Conservation (phyloP, 2,888 invertebrate genomes). For the Laothoe populi region DNA sequence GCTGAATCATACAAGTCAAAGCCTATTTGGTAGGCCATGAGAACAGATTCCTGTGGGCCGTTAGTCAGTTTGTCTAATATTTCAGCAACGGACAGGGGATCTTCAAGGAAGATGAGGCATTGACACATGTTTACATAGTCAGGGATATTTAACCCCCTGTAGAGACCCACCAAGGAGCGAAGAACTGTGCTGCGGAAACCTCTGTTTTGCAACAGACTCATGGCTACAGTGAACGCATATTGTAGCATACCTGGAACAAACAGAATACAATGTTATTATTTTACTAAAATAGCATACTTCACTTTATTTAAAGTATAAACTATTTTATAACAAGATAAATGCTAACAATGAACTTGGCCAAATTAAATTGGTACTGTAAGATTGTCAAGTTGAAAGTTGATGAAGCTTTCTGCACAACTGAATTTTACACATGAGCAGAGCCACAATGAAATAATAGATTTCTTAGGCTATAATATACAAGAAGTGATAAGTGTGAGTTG, state of each 20-base stretch:
- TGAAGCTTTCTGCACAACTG: too few species aligned
- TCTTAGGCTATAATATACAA: too few species aligned
- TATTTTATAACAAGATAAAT: too few species aligned
- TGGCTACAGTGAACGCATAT: slow-evolving; percentile 98
- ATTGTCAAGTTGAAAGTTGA: too few species aligned
- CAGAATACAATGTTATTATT: slow-evolving; percentile 19
- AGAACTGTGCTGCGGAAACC: slow-evolving; percentile 96
- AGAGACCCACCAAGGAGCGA: slow-evolving; percentile 94
- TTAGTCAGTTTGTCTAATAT: slow-evolving; percentile 95
- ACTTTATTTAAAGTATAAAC: too few species aligned
- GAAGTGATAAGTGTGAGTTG: too few species aligned
- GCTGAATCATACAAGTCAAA: slow-evolving; percentile 99
- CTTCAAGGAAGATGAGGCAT: slow-evolving; percentile 98
- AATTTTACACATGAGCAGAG: too few species aligned
- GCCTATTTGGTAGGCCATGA: slow-evolving; percentile 99
- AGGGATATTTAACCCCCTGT: slow-evolving; percentile 94
- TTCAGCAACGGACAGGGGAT: slow-evolving; percentile 96
- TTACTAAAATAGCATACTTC: too few species aligned
- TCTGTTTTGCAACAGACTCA: slow-evolving; percentile 97
- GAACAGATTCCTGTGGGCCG: slow-evolving; percentile 90
- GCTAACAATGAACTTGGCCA: not conserved
- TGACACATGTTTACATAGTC: slow-evolving; percentile 99
- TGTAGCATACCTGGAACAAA: slow-evolving; percentile 90
- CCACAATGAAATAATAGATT: too few species aligned
- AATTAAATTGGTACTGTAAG: too few species aligned